phyloP scores from a whole-genome alignment of 92 coral and sea anemone genomes.

The Porites divaricata region DNA sequence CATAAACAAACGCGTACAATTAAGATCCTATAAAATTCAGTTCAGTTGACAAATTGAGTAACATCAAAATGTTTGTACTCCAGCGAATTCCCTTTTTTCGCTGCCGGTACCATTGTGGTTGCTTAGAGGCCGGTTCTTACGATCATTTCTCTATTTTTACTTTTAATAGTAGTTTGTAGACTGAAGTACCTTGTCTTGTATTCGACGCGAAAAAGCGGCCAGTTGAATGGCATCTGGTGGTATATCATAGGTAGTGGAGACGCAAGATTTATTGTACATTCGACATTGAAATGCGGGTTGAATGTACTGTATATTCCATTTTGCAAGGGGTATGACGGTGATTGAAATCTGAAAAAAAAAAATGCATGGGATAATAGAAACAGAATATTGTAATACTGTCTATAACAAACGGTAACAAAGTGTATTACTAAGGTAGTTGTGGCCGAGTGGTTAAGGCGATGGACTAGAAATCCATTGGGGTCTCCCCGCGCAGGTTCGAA shows the following conservation, averaged over 20 bases:
- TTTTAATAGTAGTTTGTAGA: not conserved
- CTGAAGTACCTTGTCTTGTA: constrained; percentile 22
- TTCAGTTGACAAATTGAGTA: too few species aligned
- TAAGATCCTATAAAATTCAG: too few species aligned
- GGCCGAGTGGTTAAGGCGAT: constrained; percentile 93
- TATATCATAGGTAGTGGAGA: constrained; percentile 60
- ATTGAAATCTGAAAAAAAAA: constrained; percentile 71
- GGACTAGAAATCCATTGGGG: constrained; percentile 94
- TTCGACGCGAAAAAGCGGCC: constrained; percentile 28
- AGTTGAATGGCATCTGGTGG: constrained; percentile 63
- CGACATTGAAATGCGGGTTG: constrained; percentile 83
- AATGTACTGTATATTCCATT: constrained; percentile 82
- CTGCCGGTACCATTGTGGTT: too few species aligned
- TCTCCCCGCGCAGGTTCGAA: constrained; percentile 96
- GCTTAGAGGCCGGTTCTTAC: too few species aligned
- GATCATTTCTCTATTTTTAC: too few species aligned
- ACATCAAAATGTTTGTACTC: too few species aligned
- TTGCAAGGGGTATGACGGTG: constrained; percentile 69
- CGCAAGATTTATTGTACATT: constrained; percentile 67
- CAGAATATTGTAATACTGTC: not conserved
- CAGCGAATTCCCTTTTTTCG: too few species aligned
- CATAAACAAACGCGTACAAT: too few species aligned
- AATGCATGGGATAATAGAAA: not conserved
- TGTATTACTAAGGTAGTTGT: constrained; percentile 48
- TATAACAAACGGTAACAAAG: not conserved